Percentiles rank a stretch among this genome's conserved stretches.
These are phyloP conservation scores for Nasonia vitripennis DNA, from an alignment of 1,140 invertebrate species.

Conservation along the genomic window DNA sequence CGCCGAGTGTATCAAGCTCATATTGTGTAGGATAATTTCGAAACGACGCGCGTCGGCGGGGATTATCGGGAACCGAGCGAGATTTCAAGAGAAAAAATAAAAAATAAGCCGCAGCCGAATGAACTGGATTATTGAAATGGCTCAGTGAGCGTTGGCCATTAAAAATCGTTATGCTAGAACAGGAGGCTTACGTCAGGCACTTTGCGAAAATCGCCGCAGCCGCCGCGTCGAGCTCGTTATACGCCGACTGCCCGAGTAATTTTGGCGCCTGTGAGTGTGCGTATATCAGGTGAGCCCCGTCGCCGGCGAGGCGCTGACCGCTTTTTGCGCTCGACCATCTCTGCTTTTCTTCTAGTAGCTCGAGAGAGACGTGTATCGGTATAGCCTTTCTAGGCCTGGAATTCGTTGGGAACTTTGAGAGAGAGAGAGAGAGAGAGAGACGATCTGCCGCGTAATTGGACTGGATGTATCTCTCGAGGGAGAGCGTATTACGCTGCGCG, in stretches of 20 bases:
- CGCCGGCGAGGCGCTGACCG: constrained; percentile 35
- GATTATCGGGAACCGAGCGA: no score
- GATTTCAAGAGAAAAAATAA: no score
- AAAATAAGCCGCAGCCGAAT: no score
- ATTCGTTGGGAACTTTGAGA: background rate
- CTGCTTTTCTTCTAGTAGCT: background rate
- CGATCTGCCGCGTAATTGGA: background rate
- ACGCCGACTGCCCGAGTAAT: constrained; percentile 8
- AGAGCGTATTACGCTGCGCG: background rate
- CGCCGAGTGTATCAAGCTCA: no score
- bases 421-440: background rate
- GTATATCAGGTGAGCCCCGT: background rate
- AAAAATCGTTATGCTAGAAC: no score
- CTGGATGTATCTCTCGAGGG: background rate
- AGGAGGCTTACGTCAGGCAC: background rate
- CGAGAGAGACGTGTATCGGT: background rate
- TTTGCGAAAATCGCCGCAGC: background rate
- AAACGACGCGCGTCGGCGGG: background rate
- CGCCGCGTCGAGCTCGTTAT: background rate
- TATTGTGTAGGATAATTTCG: no score
- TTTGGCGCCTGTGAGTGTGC: constrained; percentile 13
- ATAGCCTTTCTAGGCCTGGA: background rate
- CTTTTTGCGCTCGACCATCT: constrained; percentile 17
- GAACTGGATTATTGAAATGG: no score
- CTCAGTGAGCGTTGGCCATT: no score